phyloP scores from a whole-genome alignment of 2,888 invertebrate species.

The Smittia aterrima region DNA sequence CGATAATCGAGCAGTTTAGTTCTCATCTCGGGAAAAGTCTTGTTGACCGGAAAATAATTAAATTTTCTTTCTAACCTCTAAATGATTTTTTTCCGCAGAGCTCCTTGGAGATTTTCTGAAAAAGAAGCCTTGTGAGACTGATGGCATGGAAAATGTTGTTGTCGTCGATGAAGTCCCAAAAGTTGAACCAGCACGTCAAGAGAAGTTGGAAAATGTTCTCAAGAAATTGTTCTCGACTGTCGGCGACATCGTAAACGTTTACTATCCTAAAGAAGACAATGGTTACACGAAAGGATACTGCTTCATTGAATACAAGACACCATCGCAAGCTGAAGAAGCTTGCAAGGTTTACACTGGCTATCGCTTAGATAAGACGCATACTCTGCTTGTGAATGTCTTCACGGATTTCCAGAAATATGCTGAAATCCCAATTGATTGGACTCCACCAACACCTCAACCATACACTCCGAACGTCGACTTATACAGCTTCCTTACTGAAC shows the following conservation, averaged over 20 bases:
- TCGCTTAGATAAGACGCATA: constrained; percentile 94
- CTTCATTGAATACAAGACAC: constrained; percentile 86
- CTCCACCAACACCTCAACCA: constrained; percentile 81
- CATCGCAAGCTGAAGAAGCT: constrained; percentile 82
- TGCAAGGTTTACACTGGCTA: constrained; percentile 86
- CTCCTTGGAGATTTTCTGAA: constrained; percentile 86
- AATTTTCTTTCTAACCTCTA: constrained; percentile 3
- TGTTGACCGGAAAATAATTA: neutral
- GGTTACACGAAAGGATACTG: constrained; percentile 89
- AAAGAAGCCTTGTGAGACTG: constrained; percentile 88
- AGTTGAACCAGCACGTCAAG: constrained; percentile 86
- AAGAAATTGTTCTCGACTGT: constrained; percentile 87
- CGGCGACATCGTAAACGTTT: constrained; percentile 83
- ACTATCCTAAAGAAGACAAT: constrained; percentile 78
- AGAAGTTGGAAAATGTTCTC: constrained; percentile 89
- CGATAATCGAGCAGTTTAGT: no score
- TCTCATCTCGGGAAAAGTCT: no score
- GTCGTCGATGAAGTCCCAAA: constrained; percentile 96
- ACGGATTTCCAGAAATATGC: constrained; percentile 94
- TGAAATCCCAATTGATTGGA: constrained; percentile 90
- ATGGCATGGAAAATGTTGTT: constrained; percentile 93
- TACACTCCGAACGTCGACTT: constrained; percentile 92
- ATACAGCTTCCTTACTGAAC: constrained; percentile 87
- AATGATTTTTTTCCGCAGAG: constrained; percentile 64
- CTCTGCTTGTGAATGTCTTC: constrained; percentile 89